Conservation (phyloP, 1,140 invertebrate genomes). For the Diplogasteroides magnus region DNA sequence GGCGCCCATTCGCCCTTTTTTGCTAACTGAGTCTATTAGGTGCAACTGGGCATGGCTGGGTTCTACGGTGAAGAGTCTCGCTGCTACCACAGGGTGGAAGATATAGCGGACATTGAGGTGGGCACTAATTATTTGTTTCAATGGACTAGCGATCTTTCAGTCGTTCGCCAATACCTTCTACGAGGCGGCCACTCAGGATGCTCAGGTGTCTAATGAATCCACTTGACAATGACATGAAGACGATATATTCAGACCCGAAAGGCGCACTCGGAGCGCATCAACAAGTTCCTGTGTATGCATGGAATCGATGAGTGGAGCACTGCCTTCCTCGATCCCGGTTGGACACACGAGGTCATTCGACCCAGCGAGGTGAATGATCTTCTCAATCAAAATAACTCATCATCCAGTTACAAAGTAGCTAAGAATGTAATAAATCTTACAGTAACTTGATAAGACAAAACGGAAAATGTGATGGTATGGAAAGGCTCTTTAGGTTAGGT, state of each 20-base stretch:
- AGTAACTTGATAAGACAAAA: too few species aligned
- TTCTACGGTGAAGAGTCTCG: slow-evolving; percentile 43
- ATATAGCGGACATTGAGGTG: slow-evolving; percentile 44
- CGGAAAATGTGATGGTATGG: too few species aligned
- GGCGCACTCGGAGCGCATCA: slow-evolving; percentile 41
- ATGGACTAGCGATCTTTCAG: slow-evolving; percentile 18
- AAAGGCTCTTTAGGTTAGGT: too few species aligned
- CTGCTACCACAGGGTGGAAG: slow-evolving; percentile 45
- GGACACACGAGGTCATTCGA: slow-evolving; percentile 54
- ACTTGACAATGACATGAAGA: not conserved
- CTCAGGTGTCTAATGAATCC: too few species aligned
- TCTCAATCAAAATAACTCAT: not conserved
- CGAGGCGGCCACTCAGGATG: slow-evolving; percentile 41
- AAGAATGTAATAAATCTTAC: too few species aligned
- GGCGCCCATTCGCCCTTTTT: too few species aligned
- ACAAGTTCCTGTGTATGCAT: slow-evolving; percentile 51
- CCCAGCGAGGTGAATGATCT: slow-evolving; percentile 34
- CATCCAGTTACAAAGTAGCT: too few species aligned
- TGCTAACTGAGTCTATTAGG: too few species aligned
- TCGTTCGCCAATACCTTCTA: slow-evolving; percentile 48
- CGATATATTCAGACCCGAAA: slow-evolving; percentile 10
- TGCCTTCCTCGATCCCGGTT: slow-evolving; percentile 50
- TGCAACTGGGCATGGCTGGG: slow-evolving; percentile 50
- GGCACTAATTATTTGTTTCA: not conserved
- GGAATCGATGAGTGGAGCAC: slow-evolving; percentile 50